Conservation (phyloP, 2,113 vertebrate species). For the Gnathonemus longibarbis region DNA sequence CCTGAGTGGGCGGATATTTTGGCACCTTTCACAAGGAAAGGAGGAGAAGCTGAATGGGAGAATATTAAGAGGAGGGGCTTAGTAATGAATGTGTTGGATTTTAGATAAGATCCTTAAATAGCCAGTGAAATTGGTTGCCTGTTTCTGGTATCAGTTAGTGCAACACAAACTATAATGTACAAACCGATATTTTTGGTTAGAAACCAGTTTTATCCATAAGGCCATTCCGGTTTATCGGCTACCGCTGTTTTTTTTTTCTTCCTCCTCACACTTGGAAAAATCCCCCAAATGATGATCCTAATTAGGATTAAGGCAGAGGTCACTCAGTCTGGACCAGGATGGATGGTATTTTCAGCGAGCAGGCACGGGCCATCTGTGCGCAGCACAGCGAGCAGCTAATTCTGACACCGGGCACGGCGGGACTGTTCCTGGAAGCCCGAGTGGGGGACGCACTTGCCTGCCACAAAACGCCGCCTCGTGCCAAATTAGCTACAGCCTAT, state of each 20-base stretch:
- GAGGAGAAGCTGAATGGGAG: background rate
- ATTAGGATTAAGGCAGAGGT: slow-evolving; percentile 71
- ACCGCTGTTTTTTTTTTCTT: slow-evolving; percentile 11
- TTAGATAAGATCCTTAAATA: background rate
- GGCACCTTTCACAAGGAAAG: background rate
- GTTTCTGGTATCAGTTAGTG: background rate
- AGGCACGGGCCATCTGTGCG: slow-evolving; percentile 62
- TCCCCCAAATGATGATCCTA: slow-evolving; percentile 62
- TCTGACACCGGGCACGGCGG: slow-evolving; percentile 51
- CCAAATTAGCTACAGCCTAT: slow-evolving; percentile 40
- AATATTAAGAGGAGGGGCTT: background rate
- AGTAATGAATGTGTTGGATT: background rate
- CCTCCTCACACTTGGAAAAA: slow-evolving; percentile 49
- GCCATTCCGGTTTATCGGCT: slow-evolving; percentile 5
- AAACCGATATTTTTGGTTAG: background rate
- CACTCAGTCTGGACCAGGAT: slow-evolving; percentile 57
- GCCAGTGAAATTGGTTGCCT: background rate
- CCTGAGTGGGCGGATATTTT: slow-evolving; percentile 42
- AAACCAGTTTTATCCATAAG: background rate
- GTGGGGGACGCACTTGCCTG: slow-evolving; percentile 29
- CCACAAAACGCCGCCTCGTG: slow-evolving; percentile 30
- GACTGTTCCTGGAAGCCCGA: slow-evolving; percentile 47
- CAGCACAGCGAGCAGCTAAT: slow-evolving; percentile 59
- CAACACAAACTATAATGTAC: background rate
- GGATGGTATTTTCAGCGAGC: slow-evolving; percentile 58